Base-by-base conservation (phyloP, 1,140 invertebrate genomes). In the Drosophila orena region DNA sequence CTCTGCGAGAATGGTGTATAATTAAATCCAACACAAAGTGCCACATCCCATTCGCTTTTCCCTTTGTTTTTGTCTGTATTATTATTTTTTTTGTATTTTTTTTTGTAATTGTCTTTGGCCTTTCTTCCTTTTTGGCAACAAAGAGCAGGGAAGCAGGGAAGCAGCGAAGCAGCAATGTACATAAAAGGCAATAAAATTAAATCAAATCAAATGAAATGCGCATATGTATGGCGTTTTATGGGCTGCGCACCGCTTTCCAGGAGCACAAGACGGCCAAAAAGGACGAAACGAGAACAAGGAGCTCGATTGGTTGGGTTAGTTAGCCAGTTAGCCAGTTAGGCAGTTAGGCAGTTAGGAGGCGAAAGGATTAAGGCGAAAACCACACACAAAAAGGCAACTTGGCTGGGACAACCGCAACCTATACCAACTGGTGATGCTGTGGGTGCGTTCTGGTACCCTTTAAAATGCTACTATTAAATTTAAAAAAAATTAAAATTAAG, bases 181-280 rank as follows among this genome's bases (percentile, higher is more conserved):
- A 85, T 75, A 78, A 86, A 81, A 50, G 58, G 78, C 83, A 71
- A 88, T 88, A 79, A 88, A 88, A 88, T 88, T 88, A 88, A 89
- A 88, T 88, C 79, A 88, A 88, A 88, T 88, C 62, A 89, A 88
- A 88, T 88, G 40, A 88, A 88, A 88, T 88, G 83, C 76, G 76
- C 81, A 88, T 88, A 81, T 73, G 83, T 68, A 86, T 81, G 69
- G 73, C 64, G 57, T 70, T 83, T 83, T 71, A 83, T 83, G 79
- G 75, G 69, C 57, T 69, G 79, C 71, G 57, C 70, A 64, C 20
- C 22, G 30, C 38, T 17, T 49, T 37, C 11, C 11, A 15, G 22
- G 24, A 34, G 7, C n/a, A 7, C 10, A 8, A 49, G 37, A 14
- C 7, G 15, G 10, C 8, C 42, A 12, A 6, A 15, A 37, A 14